Evolutionary conservation across 2,797 vertebrate species (phyloP), one percentile per base, ranked within the genome.

Genomic region (Lepilemur septentrionalis): DNA sequence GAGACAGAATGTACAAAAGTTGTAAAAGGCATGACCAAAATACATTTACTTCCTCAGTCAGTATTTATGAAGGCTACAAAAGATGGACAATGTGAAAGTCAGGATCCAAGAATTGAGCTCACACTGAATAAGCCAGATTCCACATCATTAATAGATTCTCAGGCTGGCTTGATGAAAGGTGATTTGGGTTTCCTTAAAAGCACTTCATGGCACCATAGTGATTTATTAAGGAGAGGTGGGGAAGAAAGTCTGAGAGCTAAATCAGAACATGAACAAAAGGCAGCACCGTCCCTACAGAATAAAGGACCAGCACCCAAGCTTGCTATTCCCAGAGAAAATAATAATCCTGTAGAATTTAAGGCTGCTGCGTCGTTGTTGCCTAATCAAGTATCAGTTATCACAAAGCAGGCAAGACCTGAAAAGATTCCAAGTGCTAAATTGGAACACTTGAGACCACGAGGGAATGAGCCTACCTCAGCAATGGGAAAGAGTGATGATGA

Each of bases 371-470:
- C 61, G 5, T 46, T 80, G 79, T 72, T 95, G 59, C 35, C 55
- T 35, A 98, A 94, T 52, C 96, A 96, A 3, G 96, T 97, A 12
- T 94, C 95, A 0, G 87, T 97, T 52, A 98, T 97, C 89, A 96
- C 94, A 23, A 96, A 98, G 96, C 91, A 97, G 88, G 81, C 92
- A 0, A 91, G 96, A 20, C 52, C 92, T 5, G 95, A 96, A 83
- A 72, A 75, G 0, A 2, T 10, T 0, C 7, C 2, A 35, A 61
- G 59, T 61, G 0, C 8, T 30, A 5, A 2, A 0, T 52, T 22
- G 4, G 96, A 98, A 35, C 0, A 2, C 35, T 11, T 8, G 63
- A 55, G 9, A 4, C 86, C 1, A 1, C 30, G 0, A 4, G 20
- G 30, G 55, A 38, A 8, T 0, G 89, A 93, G 5, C 50, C 30